Evolutionary conservation across 2,888 invertebrate species (phyloP).

Genomic region (Synanthedon vespiformis): DNA sequence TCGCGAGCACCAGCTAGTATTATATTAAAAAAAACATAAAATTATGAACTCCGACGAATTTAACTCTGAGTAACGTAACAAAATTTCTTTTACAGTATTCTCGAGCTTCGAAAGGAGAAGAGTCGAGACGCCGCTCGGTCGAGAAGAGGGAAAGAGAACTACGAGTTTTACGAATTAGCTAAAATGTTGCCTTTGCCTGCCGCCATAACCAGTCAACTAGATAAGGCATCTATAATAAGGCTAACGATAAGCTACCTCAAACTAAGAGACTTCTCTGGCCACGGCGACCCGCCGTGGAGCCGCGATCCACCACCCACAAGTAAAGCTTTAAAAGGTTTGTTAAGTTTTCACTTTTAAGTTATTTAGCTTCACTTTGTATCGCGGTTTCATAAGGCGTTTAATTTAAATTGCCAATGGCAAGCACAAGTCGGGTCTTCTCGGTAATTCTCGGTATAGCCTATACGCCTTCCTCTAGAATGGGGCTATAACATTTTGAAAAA

Average conservation of each 20-base stretch:
- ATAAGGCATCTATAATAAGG: constrained; percentile 96
- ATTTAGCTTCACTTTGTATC: too few relatives aligned
- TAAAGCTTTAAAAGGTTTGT: constrained; percentile 85
- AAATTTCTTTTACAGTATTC: constrained; percentile 78
- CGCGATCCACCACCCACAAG: constrained; percentile 82
- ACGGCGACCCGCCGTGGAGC: constrained; percentile 97
- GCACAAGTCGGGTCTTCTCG: too few relatives aligned
- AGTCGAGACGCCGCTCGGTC: constrained; percentile 93
- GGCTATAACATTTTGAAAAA: too few relatives aligned
- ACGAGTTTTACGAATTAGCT: constrained; percentile 95
- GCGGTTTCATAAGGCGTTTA: too few relatives aligned
- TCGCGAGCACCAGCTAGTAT: too few relatives aligned
- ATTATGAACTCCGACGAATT: too few relatives aligned
- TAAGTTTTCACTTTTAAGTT: background rate
- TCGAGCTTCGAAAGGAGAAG: constrained; percentile 94
- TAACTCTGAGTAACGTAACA: too few relatives aligned
- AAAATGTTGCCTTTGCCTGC: constrained; percentile 93
- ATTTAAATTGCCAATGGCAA: too few relatives aligned
- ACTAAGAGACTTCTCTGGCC: constrained; percentile 92
- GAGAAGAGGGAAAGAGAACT: constrained; percentile 93
- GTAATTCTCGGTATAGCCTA: too few relatives aligned
- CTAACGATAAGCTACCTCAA: constrained; percentile 96
- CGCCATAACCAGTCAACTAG: constrained; percentile 93
- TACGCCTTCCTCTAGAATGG: too few relatives aligned
- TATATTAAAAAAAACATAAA: too few relatives aligned